Conservation (phyloP, 2,797 vertebrate species). For the Cygnus olor region DNA sequence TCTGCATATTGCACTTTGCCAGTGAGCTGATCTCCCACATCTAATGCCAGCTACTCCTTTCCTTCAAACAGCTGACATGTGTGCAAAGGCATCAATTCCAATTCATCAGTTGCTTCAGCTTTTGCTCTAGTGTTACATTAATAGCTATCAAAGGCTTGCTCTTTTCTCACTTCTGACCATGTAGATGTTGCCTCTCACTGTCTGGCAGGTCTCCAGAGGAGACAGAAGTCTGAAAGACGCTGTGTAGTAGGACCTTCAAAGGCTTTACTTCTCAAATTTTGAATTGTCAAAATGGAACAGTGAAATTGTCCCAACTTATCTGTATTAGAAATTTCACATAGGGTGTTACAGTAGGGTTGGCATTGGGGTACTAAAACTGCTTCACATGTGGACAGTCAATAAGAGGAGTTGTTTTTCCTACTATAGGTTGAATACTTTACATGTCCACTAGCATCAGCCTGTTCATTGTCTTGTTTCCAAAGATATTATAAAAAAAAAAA, state of each 20-base stretch:
- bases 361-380: neutral
- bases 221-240: neutral
- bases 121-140: conserved; percentile 16
- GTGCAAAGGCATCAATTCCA: conserved; percentile 64
- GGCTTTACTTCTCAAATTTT: neutral
- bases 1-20: conserved; percentile 43
- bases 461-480: neutral
- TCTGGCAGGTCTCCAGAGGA: conserved; percentile 29
- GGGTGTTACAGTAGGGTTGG: neutral
- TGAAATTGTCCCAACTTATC: neutral
- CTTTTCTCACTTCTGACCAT: neutral
- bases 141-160: neutral
- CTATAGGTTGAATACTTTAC: neutral
- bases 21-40: conserved; percentile 43
- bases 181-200: neutral
- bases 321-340: neutral
- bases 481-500: neutral
- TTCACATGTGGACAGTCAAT: neutral
- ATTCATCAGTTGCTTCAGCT: conserved; percentile 47
- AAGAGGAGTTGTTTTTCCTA: neutral
- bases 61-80: conserved; percentile 70
- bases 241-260: neutral
- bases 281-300: neutral
- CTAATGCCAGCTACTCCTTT: conserved; percentile 56
- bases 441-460: neutral